A percentile compares a stretch with the other conserved stretches of the same genome.
These are phyloP conservation scores for Spinus pinus DNA, from an alignment of 2,797 vertebrate genomes.

Conservation along the genomic window DNA sequence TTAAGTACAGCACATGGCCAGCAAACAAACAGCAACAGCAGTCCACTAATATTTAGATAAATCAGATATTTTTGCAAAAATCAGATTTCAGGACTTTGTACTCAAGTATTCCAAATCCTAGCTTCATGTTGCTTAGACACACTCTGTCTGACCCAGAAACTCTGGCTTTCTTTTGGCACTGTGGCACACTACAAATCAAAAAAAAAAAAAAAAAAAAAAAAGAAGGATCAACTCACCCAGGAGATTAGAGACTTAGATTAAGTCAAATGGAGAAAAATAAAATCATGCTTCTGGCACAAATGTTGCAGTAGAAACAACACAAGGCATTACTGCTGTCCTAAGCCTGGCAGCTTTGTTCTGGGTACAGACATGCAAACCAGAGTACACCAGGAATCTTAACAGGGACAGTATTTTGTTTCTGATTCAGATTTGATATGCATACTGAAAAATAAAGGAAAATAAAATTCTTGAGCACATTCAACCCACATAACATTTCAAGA, in stretches of 20 bases:
- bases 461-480: not conserved
- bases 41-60: not conserved
- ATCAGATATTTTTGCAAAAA: not conserved
- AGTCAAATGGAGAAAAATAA: not conserved
- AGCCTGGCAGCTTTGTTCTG: not conserved
- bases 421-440: not conserved
- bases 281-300: not conserved
- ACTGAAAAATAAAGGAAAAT: not conserved
- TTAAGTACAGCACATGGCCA: not conserved
- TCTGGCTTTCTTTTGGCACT: not conserved
- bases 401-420: not conserved
- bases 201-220: too few species aligned
- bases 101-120: not conserved
- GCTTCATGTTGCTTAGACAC: fast-evolving
- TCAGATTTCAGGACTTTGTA: not conserved
- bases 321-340: not conserved
- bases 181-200: fast-evolving
- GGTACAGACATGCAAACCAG: not conserved
- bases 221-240: not conserved
- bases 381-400: not conserved
- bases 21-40: not conserved
- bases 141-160: not conserved
- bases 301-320: not conserved
- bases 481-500: not conserved
- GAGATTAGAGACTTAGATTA: not conserved